Conservation (phyloP, 1,140 invertebrate species). For the Telenomus remus region DNA sequence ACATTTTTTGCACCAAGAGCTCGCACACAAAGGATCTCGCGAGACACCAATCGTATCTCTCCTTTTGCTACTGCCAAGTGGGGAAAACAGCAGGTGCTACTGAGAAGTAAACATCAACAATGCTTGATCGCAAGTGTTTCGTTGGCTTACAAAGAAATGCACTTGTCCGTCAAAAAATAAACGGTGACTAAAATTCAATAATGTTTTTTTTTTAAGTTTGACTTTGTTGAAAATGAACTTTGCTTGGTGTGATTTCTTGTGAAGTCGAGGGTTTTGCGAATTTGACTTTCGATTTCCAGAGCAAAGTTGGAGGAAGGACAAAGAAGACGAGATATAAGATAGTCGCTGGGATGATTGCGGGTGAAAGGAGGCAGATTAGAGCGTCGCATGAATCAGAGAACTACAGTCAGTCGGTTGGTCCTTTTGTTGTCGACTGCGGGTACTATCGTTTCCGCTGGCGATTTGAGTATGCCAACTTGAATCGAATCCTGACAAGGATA, state of each 20-base stretch:
- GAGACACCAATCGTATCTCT: conserved; percentile 9
- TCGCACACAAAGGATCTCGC: conserved; percentile 18
- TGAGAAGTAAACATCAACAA: conserved; percentile 29
- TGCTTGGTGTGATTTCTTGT: no score
- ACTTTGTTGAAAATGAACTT: no score
- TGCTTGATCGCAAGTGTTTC: background rate
- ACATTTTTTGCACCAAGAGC: conserved; percentile 18
- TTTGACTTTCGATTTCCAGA: no score
- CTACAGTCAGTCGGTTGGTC: conserved; percentile 16
- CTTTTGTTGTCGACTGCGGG: conserved; percentile 33
- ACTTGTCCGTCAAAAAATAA: no score
- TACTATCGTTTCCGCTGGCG: conserved; percentile 33
- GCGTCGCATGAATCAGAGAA: conserved; percentile 21
- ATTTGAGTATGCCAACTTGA: conserved; percentile 26
- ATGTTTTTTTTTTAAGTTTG: no score
- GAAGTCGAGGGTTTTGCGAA: no score
- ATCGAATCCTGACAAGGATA: conserved; percentile 37
- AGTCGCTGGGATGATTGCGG: conserved; percentile 7
- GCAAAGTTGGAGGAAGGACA: no score
- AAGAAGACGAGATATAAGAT: background rate
- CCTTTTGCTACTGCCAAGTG: conserved; percentile 3
- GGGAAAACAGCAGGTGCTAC: conserved; percentile 27
- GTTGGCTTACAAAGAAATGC: background rate
- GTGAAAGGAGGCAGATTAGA: conserved; percentile 18
- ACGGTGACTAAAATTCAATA: no score